Base-by-base conservation (phyloP, 2,888 invertebrate genomes). In the Drosophila parthenogenetica region DNA sequence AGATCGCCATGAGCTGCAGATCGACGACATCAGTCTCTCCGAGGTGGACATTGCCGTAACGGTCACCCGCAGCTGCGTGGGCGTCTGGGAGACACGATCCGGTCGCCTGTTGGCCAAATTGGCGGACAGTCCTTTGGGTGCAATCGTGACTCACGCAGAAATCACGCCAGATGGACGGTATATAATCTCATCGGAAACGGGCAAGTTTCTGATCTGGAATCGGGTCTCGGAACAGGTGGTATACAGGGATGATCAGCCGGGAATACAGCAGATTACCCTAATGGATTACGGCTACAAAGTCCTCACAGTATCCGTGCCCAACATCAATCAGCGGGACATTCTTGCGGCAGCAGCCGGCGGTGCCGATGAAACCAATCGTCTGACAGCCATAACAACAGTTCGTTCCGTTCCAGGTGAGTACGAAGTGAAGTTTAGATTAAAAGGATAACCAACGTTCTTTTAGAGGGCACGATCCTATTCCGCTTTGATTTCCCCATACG, bases 51-150 rank as follows among this genome's bases (percentile, higher is more conserved):
- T 98, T 39, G 98, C 98, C 5, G 97, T 97, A 0, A 98, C 98
- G 0, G 98, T 97, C 0, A 99, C 99, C 0, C 94, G 99, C 68
- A 97, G 97, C 84, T 98, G 98, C 90, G 97, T 99, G 73, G 99
- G 98, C 0, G 95, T 99, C 2, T 99, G 99, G 98, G 96, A 98
- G 91, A 94, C 98, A 22, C 94, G 95, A 76, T 95, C 96, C 0
- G 98, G 98, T 0, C 95, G 95, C 80, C 93, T 98, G n/a, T 93
- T 96, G 67, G 94, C 97, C 0, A 97, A 97, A 90, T 93, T 98
- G 35, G 97, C 98, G 0, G 98, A 98, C 81, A 97, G 97, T 75
- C 97, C 98, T 0, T 93, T 98, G 2, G 98, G 98, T 0, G 98
- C 98, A 7, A 98, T 98, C 78, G 97, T 99, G 0, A 98, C 98